Evolutionary conservation across 2,888 invertebrate species (phyloP).

Genomic region (Noctua pronuba): DNA sequence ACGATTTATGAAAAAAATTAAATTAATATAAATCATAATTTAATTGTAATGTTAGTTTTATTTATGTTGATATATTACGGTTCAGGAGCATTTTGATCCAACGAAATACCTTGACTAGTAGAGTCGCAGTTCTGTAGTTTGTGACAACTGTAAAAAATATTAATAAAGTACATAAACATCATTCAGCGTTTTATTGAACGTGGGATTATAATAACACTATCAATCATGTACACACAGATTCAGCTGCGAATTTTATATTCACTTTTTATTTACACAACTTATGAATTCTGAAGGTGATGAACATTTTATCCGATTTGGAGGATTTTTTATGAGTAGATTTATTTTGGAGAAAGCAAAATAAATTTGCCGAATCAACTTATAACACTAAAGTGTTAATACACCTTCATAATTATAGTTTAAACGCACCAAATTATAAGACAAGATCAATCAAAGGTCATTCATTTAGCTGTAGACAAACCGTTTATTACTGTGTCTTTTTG

Average conservation of each 20-base stretch:
- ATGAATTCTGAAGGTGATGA: not conserved
- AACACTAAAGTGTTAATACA: not conserved
- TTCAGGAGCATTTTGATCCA: constrained; percentile 88
- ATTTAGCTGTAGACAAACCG: not conserved
- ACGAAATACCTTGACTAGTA: constrained; percentile 85
- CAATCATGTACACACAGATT: not conserved
- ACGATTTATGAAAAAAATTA: constrained; percentile 79
- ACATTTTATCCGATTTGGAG: no score
- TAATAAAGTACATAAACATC: constrained; percentile 88
- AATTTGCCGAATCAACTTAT: not conserved
- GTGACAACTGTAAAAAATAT: constrained; percentile 85
- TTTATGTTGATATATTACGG: constrained; percentile 84
- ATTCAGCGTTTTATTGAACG: constrained; percentile 70
- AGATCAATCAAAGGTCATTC: not conserved
- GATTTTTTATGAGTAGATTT: no score
- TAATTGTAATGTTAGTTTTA: constrained; percentile 85
- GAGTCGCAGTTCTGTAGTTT: constrained; percentile 89
- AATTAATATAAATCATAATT: constrained; percentile 82
- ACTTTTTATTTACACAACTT: not conserved
- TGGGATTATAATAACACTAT: not conserved
- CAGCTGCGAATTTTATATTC: constrained; percentile 6
- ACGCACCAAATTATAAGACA: not conserved
- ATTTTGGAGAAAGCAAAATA: not conserved
- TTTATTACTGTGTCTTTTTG: not conserved
- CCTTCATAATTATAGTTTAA: not conserved